Base-by-base conservation (phyloP, 2,888 invertebrate genomes). In the Microplitis deprimator region DNA sequence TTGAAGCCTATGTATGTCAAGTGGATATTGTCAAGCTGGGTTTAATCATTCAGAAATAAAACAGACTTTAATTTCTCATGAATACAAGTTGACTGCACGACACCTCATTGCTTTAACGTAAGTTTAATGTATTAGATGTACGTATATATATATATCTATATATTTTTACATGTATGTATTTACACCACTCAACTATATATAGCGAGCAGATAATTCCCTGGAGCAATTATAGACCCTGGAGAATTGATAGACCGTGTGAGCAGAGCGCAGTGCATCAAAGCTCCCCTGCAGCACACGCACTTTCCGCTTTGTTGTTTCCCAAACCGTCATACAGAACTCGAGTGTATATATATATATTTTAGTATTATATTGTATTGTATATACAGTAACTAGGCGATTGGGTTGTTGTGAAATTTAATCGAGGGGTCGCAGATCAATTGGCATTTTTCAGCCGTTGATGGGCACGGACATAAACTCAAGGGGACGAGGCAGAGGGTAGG, bases 391-490 rank as follows among this genome's bases (percentile, higher is more conserved):
- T 40, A 13, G 39, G n/a, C 84, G 84, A 87, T 85, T 86, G 84
- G 85, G 82, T 85, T 86, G 85, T 86, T 86, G 84, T 86, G 86
- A 87, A 85, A 87, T 85, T 84, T 81, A 84, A 83, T 82, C 81
- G 79, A 80, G 79, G 62, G 73, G 72, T 72, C 64, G 64, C 20
- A 72, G 64, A 73, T 73, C 67, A 73, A 73, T 67, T 73, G 73
- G 39, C 10, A 20, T 73, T 68, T 73, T 73, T 20, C 17, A 29
- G 8, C 65, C 38, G 38, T 29, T 65, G 65, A 29, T 29, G 10
- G 7, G 73, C 40, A 16, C 65, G 61, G 38, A n/a, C 38, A 71
- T 29, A 8, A 16, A 17, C 10, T 68, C 70, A 50, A 68, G 10
- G 76, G 76, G 61, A 67, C 50, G 72, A 73, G 29, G 50, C 76